These are phyloP conservation scores for Eustalomyia histrio DNA, from an alignment of 2,888 invertebrate genomes.

Conservation along the genomic window DNA sequence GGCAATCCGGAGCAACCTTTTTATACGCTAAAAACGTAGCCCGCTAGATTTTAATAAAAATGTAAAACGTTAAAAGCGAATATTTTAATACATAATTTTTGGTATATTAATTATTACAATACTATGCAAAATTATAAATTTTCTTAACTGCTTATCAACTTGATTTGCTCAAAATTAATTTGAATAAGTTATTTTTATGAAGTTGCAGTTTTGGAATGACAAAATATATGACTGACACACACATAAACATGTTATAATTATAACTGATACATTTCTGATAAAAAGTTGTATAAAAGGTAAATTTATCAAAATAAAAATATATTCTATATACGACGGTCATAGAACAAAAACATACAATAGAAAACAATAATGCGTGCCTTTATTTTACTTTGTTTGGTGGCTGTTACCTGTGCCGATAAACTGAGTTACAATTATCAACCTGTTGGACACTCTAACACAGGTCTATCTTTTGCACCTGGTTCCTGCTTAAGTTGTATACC, in stretches of 20 bases:
- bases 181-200: background rate
- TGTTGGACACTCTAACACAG: constrained; percentile 68
- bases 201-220: background rate
- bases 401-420: constrained; percentile 68
- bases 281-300: constrained; percentile 45
- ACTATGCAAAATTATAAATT: background rate
- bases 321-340: constrained; percentile 28
- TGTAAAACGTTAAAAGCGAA: too few relatives aligned
- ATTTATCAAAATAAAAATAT: background rate
- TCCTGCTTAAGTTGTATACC: constrained; percentile 27
- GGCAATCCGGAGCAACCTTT: too few relatives aligned
- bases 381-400: constrained; percentile 47
- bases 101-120: background rate
- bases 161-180: background rate
- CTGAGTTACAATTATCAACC: constrained; percentile 73
- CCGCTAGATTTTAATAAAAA: too few relatives aligned
- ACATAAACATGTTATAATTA: background rate
- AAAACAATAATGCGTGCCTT: constrained; percentile 60
- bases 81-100: too few relatives aligned
- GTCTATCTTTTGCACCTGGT: constrained; percentile 70
- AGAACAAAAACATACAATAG: background rate
- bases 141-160: background rate
- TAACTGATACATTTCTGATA: too few relatives aligned
- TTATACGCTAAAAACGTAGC: too few relatives aligned
- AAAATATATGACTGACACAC: too few relatives aligned